Base-by-base conservation (phyloP, 2,888 invertebrate species). In the Epistrophella euchroma region DNA sequence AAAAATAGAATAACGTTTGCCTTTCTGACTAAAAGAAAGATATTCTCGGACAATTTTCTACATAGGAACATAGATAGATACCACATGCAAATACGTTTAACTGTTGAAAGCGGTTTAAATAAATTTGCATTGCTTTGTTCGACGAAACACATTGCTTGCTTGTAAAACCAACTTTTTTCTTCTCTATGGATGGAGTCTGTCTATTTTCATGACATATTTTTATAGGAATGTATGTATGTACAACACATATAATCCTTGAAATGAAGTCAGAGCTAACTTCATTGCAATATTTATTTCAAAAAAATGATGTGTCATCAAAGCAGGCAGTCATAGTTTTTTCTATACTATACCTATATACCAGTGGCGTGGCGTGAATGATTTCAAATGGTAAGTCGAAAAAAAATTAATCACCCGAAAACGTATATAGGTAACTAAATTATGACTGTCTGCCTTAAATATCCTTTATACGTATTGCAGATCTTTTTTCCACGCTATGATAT, bases 51-150 rank as follows among this genome's bases (percentile, higher is more conserved):
- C 2, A 25, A n/a, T n/a, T n/a, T n/a, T n/a, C n/a, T n/a, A n/a
- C n/a, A n/a, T n/a, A n/a, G n/a, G n/a, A n/a, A n/a, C n/a, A n/a
- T n/a, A n/a, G n/a, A 25, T 25, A 2, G 2, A 25, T 4, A 2
- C 2, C 4, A 25, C 4, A 64, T 64, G 64, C 19, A 64, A 64
- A 64, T 64, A 4, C 19, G 45, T 13, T 17, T 32, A 64, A 28
- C 32, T 47, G 32, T 45, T 45, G 32, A 47, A 64, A 64, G 32
- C 45, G 13, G 28, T 64, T 64, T 64, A 47, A 28, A 64, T 47
- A 64, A 64, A 64, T 64, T 64, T 64, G 32, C 64, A 64, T 64
- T 47, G 2, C 64, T 64, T 64, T 64, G 64, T 47, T 47, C 17
- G 13, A 19, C 28, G 19, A 32, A 64, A 64, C 2, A 64, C 5